Conservation (phyloP, 2,888 invertebrate species). For the Eurois occulta region DNA sequence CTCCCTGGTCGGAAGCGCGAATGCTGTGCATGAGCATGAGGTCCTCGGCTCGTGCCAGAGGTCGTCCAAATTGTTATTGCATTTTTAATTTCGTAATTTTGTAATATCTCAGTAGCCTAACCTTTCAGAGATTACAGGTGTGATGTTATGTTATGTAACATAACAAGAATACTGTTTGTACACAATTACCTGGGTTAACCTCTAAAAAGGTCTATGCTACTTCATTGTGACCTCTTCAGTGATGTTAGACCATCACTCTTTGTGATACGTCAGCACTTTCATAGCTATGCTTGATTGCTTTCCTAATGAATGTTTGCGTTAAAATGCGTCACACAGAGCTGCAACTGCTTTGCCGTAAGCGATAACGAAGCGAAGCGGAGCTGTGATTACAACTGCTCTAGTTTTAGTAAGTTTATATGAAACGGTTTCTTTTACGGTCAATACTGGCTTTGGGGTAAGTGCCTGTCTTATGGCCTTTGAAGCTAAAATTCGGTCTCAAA, state of each 20-base stretch:
- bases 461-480: neutral
- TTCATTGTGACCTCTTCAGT: conserved; percentile 25
- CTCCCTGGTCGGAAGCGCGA: neutral
- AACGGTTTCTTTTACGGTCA: too few relatives aligned
- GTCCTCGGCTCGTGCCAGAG: neutral
- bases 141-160: neutral
- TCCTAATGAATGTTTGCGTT: conserved; percentile 48
- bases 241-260: conserved; percentile 37
- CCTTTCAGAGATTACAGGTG: neutral
- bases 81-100: too few relatives aligned
- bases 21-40: neutral
- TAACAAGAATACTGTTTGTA: neutral
- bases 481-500: neutral
- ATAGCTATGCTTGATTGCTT: conserved; percentile 45
- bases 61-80: neutral
- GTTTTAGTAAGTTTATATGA: neutral
- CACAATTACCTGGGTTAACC: neutral
- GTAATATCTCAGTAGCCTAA: neutral
- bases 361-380: neutral
- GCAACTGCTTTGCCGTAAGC: conserved; percentile 5
- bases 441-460: neutral
- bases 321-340: conserved; percentile 31
- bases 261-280: conserved; percentile 34
- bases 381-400: neutral
- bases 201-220: neutral